Evolutionary conservation across 1,140 invertebrate species (phyloP), one percentile per base, ranked within the genome.

Genomic region (Eurosta solidaginis): DNA sequence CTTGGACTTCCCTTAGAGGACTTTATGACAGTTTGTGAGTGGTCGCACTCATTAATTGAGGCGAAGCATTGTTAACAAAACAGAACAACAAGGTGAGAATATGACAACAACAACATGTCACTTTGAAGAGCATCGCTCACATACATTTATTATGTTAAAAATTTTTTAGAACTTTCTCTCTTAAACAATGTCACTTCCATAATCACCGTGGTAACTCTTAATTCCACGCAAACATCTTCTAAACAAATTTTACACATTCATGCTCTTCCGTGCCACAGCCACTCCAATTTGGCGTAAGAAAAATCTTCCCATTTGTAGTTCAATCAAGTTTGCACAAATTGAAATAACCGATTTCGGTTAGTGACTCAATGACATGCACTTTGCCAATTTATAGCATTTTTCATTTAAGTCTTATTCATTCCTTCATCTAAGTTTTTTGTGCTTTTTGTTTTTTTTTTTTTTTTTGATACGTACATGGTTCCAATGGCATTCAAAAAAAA

Each of bases 271-370:
- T 40, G 33, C 36, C n/a, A 36, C 59, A 42, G 59, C 59, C 59
- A 40, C 59, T 40, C 33, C 59, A 68, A 68, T 68, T 68, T 68
- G 33, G 59, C 36, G 59, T n/a, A 40, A 33, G 59, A 68, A 27
- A 47, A 74, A 29, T 74, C 45, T 27, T 27, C 4, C 45, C 73
- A 74, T 45, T 74, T 74, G 36, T 25, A 74, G 44, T 74, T 74
- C 44, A 85, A 85, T 52, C 75, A 83, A 85, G 85, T 85, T 85
- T 82, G 82, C 80, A 81, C 82, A 84, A 84, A 84, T 84, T 84
- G 81, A 84, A 84, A 84, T 85, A 45, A 74, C 73, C 44, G 73
- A 44, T 47, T 45, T 47, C 22, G 73, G 73, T 68, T 68, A 68
- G 59, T 27, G 77, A 78, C 59, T 75, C 82, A 81, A 82, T 85